Evolutionary conservation across 1,140 invertebrate species (phyloP).

Genomic region (Ruditapes philippinarum): DNA sequence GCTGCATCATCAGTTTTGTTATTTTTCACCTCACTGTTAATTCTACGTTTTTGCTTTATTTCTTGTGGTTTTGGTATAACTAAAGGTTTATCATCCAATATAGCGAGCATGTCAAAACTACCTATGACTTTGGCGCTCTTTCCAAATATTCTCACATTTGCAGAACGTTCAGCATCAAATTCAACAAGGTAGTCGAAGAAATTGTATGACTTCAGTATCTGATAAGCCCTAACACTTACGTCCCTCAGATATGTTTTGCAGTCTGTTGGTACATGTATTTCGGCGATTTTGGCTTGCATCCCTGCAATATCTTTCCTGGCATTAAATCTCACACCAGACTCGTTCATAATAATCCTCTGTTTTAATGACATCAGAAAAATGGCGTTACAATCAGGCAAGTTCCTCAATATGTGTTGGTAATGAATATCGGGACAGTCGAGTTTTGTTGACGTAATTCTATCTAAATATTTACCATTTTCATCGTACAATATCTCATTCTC

Average conservation of each 20-base stretch:
- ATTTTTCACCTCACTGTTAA: no score
- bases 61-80: neutral
- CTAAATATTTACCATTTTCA: slow-evolving; percentile 26
- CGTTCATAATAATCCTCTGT: slow-evolving; percentile 47
- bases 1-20: no score
- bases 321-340: slow-evolving; percentile 57
- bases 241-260: slow-evolving; percentile 51
- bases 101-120: slow-evolving; percentile 22
- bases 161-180: slow-evolving; percentile 49
- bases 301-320: slow-evolving; percentile 56
- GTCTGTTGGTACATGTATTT: slow-evolving; percentile 24
- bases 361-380: slow-evolving; percentile 43
- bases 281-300: slow-evolving; percentile 22
- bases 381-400: slow-evolving; percentile 42
- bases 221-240: slow-evolving; percentile 27
- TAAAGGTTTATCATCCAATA: neutral
- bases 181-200: slow-evolving; percentile 65
- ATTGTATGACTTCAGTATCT: slow-evolving; percentile 48
- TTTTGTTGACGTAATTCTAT: neutral
- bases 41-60: no score
- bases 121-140: neutral
- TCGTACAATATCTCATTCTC: slow-evolving; percentile 60
- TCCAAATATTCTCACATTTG: slow-evolving; percentile 15
- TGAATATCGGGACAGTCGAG: slow-evolving; percentile 38
- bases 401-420: slow-evolving; percentile 43